Evolutionary conservation across 2,888 invertebrate species (phyloP).

Genomic region (Lysandra coridon): DNA sequence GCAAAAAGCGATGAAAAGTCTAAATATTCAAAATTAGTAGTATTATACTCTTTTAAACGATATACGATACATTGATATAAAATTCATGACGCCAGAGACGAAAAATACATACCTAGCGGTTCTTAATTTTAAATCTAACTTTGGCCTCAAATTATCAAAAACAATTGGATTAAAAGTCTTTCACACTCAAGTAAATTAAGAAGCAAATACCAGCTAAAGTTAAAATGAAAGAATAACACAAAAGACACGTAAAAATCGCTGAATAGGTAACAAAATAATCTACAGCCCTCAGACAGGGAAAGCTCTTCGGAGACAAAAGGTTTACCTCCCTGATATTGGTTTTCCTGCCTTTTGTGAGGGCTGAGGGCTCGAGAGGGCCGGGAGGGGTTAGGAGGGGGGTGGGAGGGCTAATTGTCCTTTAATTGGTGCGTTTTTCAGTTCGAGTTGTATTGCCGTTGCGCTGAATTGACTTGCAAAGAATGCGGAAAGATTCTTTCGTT

Average conservation of each 20-base stretch:
- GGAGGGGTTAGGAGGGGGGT: not conserved
- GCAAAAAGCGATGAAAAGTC: too few relatives aligned
- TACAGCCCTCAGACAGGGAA: slow-evolving; percentile 42
- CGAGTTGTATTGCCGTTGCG: slow-evolving; percentile 28
- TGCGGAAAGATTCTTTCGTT: not conserved
- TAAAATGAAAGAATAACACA: slow-evolving; percentile 9
- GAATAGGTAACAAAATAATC: slow-evolving; percentile 2
- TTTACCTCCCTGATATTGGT: slow-evolving; percentile 65
- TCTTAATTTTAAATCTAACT: not conserved
- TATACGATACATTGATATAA: too few relatives aligned
- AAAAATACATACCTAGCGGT: too few relatives aligned
- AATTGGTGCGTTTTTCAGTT: slow-evolving; percentile 71
- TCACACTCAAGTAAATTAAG: not conserved
- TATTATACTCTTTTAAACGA: too few relatives aligned
- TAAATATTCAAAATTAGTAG: too few relatives aligned
- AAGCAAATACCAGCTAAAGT: not conserved
- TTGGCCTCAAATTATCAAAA: not conserved
- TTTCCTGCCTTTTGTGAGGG: slow-evolving; percentile 77
- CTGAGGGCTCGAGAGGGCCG: not conserved
- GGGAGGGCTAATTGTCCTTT: slow-evolving; percentile 78
- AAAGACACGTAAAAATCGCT: slow-evolving; percentile 3
- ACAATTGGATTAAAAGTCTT: not conserved
- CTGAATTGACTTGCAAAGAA: not conserved
- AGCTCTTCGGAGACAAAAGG: slow-evolving; percentile 60
- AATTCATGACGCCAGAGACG: too few relatives aligned